These are phyloP conservation scores for Phaethornis superciliosus DNA, from an alignment of 2,113 vertebrate genomes.

Conservation along the genomic window DNA sequence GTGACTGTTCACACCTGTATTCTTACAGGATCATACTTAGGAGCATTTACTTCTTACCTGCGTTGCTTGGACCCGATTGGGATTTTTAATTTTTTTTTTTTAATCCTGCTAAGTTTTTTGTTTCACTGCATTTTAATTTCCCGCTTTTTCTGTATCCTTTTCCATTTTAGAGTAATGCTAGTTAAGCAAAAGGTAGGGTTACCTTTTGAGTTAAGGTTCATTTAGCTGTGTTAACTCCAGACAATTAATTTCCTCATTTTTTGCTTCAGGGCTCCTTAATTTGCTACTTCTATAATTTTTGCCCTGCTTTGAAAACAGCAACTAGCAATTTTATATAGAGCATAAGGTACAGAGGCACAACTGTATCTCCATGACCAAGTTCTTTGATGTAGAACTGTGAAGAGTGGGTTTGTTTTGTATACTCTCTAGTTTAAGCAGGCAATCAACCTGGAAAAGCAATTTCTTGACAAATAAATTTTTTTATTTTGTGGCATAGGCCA, in stretches of 20 bases:
- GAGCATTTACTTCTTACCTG: neutral
- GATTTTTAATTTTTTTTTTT: neutral
- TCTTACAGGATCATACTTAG: neutral
- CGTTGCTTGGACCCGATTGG: neutral
- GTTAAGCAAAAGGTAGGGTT: too few relatives aligned
- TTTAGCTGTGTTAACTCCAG: neutral
- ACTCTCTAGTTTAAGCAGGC: neutral
- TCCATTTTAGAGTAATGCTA: neutral
- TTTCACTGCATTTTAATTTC: rapidly evolving
- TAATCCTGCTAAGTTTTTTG: rapidly evolving
- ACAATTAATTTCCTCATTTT: slow-evolving; percentile 14
- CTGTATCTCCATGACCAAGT: neutral
- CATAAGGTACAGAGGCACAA: neutral
- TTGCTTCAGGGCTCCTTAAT: slow-evolving; percentile 36
- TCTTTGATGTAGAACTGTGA: neutral
- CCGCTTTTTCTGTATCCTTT: neutral
- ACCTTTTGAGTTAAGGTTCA: neutral
- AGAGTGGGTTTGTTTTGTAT: neutral
- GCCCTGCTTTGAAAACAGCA: neutral
- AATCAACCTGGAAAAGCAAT: slow-evolving; percentile 15
- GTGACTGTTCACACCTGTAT: rapidly evolving
- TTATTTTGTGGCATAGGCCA: neutral
- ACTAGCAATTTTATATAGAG: neutral
- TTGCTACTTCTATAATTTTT: neutral
- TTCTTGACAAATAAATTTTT: slow-evolving; percentile 10